Percentiles rank a stretch among this genome's conserved stretches.
These are phyloP conservation scores for Xerus rutilus DNA, from an alignment of 2,797 vertebrate species.

Conservation along the genomic window DNA sequence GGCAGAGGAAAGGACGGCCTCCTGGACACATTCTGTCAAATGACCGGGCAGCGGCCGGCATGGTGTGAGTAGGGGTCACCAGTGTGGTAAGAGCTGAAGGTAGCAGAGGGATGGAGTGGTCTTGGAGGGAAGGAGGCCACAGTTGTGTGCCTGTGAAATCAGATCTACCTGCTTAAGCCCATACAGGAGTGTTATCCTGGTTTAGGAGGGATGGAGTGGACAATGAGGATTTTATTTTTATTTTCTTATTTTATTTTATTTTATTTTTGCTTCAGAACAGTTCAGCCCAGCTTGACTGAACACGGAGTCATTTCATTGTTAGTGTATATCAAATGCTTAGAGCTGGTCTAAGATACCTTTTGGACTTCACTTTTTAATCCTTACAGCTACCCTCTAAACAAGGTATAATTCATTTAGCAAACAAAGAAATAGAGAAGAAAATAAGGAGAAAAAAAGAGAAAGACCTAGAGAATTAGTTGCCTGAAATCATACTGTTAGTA, in stretches of 20 bases:
- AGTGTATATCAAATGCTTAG: not conserved
- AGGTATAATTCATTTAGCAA: not conserved
- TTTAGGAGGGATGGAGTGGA: fast-evolving
- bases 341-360: not conserved
- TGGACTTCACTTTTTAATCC: not conserved
- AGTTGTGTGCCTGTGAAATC: not conserved
- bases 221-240: not conserved
- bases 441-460: not conserved
- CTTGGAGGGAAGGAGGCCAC: not conserved
- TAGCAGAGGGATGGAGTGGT: not conserved
- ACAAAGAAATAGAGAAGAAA: not conserved
- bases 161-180: not conserved
- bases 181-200: not conserved
- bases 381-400: not conserved
- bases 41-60: constrained; percentile 89
- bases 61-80: constrained; percentile 90
- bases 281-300: not conserved
- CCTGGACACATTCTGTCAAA: constrained; percentile 88
- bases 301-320: not conserved
- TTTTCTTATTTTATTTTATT: too few species aligned
- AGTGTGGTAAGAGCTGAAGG: not conserved
- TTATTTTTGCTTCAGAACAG: not conserved
- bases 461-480: constrained; percentile 20
- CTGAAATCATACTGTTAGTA: not conserved
- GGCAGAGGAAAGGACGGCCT: constrained; percentile 95